These are phyloP conservation scores for Napeogenes sylphis DNA, from an alignment of 2,888 invertebrate species.

Conservation along the genomic window DNA sequence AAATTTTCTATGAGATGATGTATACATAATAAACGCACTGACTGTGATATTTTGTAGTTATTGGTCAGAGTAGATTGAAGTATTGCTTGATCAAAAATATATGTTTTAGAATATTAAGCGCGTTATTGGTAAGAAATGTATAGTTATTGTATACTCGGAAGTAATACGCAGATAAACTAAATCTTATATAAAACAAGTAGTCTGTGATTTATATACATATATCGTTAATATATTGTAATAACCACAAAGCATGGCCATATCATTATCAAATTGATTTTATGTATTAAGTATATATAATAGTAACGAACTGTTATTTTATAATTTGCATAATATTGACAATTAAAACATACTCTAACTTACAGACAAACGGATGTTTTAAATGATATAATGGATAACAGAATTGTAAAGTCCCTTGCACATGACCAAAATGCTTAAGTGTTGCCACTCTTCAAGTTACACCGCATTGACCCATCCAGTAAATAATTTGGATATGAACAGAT, in stretches of 20 bases:
- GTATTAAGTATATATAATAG: conserved; percentile 53
- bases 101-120: conserved; percentile 72
- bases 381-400: neutral
- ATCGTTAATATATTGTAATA: conserved; percentile 54
- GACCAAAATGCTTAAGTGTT: neutral
- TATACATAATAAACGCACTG: conserved; percentile 78
- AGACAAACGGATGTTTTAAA: neutral
- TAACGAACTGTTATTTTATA: conserved; percentile 43
- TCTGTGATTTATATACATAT: conserved; percentile 75
- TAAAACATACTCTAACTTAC: neutral
- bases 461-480: neutral
- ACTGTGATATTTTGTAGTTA: conserved; percentile 79
- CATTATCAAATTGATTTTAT: conserved; percentile 68
- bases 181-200: conserved; percentile 61
- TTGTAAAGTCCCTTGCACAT: neutral
- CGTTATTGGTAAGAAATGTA: conserved; percentile 71
- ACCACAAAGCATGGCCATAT: conserved; percentile 73
- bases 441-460: neutral
- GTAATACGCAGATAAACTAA: conserved; percentile 51
- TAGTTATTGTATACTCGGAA: conserved; percentile 66
- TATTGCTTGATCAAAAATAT: conserved; percentile 74
- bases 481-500: conserved; percentile 41
- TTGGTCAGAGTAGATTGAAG: conserved; percentile 74
- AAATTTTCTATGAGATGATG: conserved; percentile 77
- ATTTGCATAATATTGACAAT: conserved; percentile 44